These are phyloP conservation scores for Trachelipus rathkii DNA, from an alignment of 1,140 invertebrate species.

Conservation along the genomic window DNA sequence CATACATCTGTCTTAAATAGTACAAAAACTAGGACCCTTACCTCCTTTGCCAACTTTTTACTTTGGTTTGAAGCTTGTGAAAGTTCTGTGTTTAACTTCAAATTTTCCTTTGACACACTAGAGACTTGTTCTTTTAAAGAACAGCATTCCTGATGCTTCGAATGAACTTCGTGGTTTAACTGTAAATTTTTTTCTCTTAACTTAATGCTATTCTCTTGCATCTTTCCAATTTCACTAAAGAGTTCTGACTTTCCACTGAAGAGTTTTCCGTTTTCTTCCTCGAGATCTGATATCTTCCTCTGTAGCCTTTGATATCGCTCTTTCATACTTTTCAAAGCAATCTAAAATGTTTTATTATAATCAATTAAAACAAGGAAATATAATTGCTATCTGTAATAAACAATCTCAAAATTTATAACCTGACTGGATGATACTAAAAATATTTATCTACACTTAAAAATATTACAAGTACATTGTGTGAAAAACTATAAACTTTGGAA, in stretches of 20 bases:
- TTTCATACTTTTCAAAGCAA: conserved; percentile 45
- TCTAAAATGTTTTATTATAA: conserved; percentile 26
- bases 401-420: too few species aligned
- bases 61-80: background rate
- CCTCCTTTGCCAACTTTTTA: background rate
- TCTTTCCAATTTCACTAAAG: conserved; percentile 43
- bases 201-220: conserved; percentile 45
- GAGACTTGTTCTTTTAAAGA: conserved; percentile 32
- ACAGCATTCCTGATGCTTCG: conserved; percentile 44
- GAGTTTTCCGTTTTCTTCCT: conserved; percentile 42
- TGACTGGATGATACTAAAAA: too few species aligned
- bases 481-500: too few species aligned
- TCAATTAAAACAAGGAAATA: background rate
- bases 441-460: too few species aligned
- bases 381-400: too few species aligned
- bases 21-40: background rate
- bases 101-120: background rate
- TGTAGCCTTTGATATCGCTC: conserved; percentile 44
- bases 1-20: too few species aligned
- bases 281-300: conserved; percentile 42
- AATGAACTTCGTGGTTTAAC: conserved; percentile 43
- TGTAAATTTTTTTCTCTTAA: conserved; percentile 44
- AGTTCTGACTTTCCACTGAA: conserved; percentile 43
- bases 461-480: too few species aligned
- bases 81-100: background rate